phyloP scores from a whole-genome alignment of 2,888 invertebrate species.

The Torymus aiolomorphi region DNA sequence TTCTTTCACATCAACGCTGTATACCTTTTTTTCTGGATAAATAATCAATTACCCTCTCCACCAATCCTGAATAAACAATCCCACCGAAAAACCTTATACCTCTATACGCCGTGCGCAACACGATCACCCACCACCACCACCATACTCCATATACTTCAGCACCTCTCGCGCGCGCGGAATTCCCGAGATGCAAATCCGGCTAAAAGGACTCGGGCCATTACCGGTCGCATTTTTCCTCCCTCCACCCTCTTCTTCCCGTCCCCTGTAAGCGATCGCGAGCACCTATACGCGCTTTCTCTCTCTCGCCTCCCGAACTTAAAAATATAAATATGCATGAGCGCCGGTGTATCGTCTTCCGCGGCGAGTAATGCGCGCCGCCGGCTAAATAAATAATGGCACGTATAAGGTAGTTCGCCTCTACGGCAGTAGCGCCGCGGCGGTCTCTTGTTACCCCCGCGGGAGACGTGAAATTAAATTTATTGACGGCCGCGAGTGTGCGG shows the following conservation, averaged over 20 bases:
- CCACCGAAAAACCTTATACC: too few species aligned
- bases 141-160: too few species aligned
- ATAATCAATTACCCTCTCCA: too few species aligned
- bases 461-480: constrained; percentile 53
- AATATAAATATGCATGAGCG: constrained; percentile 52
- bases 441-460: constrained; percentile 29
- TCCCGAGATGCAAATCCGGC: constrained; percentile 33
- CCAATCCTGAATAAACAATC: too few species aligned
- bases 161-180: too few species aligned
- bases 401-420: neutral
- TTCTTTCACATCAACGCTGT: too few species aligned
- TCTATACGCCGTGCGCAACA: too few species aligned
- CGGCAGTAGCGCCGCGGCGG: neutral
- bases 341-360: constrained; percentile 8
- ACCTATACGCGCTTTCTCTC: neutral
- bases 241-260: neutral
- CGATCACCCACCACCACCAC: too few species aligned
- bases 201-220: constrained; percentile 37
- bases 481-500: neutral
- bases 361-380: neutral
- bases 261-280: constrained; percentile 26
- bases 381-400: constrained; percentile 53
- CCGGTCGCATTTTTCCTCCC: constrained; percentile 12
- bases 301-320: neutral
- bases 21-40: too few species aligned